Conservation (phyloP, 2,113 vertebrate species). For the Oreochromis niloticus region DNA sequence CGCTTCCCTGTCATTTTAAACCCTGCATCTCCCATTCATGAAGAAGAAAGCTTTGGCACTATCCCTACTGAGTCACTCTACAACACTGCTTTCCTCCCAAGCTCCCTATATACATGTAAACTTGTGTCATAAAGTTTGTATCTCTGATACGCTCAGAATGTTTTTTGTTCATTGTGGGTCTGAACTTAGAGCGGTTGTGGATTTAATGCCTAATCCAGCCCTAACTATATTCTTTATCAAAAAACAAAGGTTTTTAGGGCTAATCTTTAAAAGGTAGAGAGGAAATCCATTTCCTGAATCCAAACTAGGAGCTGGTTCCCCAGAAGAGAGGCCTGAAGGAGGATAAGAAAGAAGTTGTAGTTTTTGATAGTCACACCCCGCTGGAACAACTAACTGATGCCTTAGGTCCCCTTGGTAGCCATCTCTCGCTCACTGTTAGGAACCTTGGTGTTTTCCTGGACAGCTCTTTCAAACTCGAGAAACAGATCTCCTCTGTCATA, state of each 20-base stretch:
- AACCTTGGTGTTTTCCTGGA: too few species aligned
- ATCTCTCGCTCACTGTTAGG: too few species aligned
- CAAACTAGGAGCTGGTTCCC: not conserved
- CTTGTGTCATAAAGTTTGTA: not conserved
- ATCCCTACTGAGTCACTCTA: not conserved
- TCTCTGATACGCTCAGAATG: not conserved
- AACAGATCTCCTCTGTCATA: too few species aligned
- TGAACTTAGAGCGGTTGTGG: not conserved
- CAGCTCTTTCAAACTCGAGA: too few species aligned
- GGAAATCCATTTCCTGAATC: not conserved
- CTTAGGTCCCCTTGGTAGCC: too few species aligned
- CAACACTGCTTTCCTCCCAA: not conserved
- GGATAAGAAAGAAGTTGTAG: too few species aligned
- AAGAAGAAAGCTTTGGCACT: not conserved
- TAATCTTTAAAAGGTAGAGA: not conserved
- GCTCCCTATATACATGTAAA: fast-evolving
- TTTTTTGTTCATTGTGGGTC: not conserved
- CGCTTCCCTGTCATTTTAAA: not conserved
- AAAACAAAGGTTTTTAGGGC: not conserved
- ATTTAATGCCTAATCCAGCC: not conserved
- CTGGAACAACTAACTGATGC: too few species aligned
- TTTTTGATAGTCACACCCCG: too few species aligned
- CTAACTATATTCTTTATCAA: not conserved
- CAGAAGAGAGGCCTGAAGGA: not conserved
- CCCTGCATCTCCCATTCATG: not conserved